Evolutionary conservation across 2,797 vertebrate species (phyloP), one percentile per base, ranked within the genome.

Genomic region (Melanogrammus aeglefinus): DNA sequence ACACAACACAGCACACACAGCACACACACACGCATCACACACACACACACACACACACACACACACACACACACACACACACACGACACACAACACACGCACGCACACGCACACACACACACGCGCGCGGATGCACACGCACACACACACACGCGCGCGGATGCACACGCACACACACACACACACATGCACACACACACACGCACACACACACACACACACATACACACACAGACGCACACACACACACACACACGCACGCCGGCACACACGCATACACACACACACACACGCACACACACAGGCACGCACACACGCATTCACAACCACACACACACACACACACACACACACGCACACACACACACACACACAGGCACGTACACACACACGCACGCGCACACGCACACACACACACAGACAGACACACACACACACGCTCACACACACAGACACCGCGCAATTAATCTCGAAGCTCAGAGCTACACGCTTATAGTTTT

Each of bases 401-500:
- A 63, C 27, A 16, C 29, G 16, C 7, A 1, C 18, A 21, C 47
- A 21, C 47, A 57, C 47, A 57, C 18, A 57, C 18, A 57, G 0
- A 21, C 47, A 4, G 3, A 51, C 47, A 18, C 24, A 2, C 39
- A 75, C 38, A 73, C 16, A 12, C 72, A 73, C 72, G 36, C 35
- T n/a, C 31, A 38, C 72, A 73, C 33, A 73, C 14, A 38, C 31
- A 73, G 33, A 76, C 21, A 75, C 57, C 51, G 36, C 35, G 3
- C 72, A 80, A 78, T 24, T 33, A 51, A 51, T 51, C 47, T 16
- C 47, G 3, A 51, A 51, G 47, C 47, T 51, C 16, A 51, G 47
- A 18, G 47, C 47, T 16, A 13, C 47, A 51, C 13, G 18, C 13
- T 51, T 16, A 51, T 16, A 51, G 13, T 51, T 51, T 16, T 44